Conservation (phyloP, 1,140 invertebrate genomes). For the Penaeus japonicus region DNA sequence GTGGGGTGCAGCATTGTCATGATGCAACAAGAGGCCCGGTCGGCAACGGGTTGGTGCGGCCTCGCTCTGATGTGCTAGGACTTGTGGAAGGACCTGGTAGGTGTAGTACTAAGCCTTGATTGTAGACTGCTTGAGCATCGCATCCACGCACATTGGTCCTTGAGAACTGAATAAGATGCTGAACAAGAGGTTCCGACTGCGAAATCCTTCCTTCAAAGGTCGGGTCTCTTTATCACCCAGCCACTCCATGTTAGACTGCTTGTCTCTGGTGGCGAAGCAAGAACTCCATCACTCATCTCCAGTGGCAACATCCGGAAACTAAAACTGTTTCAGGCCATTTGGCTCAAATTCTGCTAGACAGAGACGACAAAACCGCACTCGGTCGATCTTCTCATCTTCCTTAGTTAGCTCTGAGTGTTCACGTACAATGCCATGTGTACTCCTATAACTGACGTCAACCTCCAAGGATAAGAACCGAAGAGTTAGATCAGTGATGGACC, state of each 20-base stretch:
- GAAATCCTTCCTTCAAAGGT: not conserved
- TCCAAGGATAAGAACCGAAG: slow-evolving; percentile 22
- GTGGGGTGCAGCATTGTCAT: slow-evolving; percentile 35
- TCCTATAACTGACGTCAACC: slow-evolving; percentile 20
- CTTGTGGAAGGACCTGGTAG: not conserved
- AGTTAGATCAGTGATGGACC: slow-evolving; percentile 16
- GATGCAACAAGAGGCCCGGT: slow-evolving; percentile 12
- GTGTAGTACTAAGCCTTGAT: slow-evolving; percentile 32
- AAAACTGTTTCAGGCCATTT: slow-evolving; percentile 18
- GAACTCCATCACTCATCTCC: not conserved
- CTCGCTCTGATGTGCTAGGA: slow-evolving; percentile 7
- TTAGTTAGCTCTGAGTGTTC: not conserved
- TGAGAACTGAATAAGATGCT: slow-evolving; percentile 40
- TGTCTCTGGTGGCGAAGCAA: slow-evolving; percentile 19
- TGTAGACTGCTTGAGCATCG: slow-evolving; percentile 10
- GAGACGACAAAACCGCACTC: slow-evolving; percentile 16
- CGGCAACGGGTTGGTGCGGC: not conserved
- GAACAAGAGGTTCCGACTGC: slow-evolving; percentile 25
- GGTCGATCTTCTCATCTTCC: slow-evolving; percentile 10
- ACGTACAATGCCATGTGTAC: slow-evolving; percentile 10
- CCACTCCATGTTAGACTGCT: not conserved
- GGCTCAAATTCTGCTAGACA: slow-evolving; percentile 30
- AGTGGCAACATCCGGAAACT: slow-evolving; percentile 22
- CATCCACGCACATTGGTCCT: slow-evolving; percentile 24
- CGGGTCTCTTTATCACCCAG: not conserved